A percentile compares a stretch with the other conserved stretches of the same genome.
These are phyloP conservation scores for Limnephilus rhombicus DNA, from an alignment of 2,888 invertebrate genomes.

Conservation along the genomic window DNA sequence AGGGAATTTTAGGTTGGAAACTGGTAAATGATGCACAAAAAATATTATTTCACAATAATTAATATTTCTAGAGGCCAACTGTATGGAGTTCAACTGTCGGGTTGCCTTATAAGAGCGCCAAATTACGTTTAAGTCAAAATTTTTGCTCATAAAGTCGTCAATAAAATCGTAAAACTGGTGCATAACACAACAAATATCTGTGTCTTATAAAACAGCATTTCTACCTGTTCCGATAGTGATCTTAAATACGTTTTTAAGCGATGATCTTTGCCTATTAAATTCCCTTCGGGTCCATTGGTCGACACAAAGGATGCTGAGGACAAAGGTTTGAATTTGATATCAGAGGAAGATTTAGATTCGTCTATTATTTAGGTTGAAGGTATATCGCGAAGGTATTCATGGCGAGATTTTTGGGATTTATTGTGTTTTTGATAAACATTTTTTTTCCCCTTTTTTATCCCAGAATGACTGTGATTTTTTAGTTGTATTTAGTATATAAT, in stretches of 20 bases:
- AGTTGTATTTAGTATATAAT: neutral
- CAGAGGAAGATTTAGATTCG: neutral
- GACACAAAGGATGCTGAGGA: conserved; percentile 15
- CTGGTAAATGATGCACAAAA: too few species aligned
- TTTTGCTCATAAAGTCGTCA: neutral
- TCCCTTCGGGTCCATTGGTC: conserved; percentile 8
- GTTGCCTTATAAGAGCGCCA: too few species aligned
- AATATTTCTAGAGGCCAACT: too few species aligned
- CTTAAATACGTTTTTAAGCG: conserved; percentile 45
- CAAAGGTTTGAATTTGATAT: conserved; percentile 48
- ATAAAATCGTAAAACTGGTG: neutral
- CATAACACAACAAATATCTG: neutral
- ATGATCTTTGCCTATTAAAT: conserved; percentile 50
- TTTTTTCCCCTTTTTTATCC: neutral
- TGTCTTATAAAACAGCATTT: neutral
- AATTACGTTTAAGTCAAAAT: too few species aligned
- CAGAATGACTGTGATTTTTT: neutral
- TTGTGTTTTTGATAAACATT: neutral
- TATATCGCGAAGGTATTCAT: neutral
- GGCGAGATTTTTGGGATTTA: neutral
- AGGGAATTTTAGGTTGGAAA: too few species aligned
- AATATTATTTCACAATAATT: too few species aligned
- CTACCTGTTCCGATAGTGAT: conserved; percentile 58
- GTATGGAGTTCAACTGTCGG: too few species aligned
- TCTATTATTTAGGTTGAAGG: neutral